Evolutionary conservation across 2,888 invertebrate genomes (phyloP), one percentile per base, ranked within the genome.

Genomic region (Gastrophysa polygoni): DNA sequence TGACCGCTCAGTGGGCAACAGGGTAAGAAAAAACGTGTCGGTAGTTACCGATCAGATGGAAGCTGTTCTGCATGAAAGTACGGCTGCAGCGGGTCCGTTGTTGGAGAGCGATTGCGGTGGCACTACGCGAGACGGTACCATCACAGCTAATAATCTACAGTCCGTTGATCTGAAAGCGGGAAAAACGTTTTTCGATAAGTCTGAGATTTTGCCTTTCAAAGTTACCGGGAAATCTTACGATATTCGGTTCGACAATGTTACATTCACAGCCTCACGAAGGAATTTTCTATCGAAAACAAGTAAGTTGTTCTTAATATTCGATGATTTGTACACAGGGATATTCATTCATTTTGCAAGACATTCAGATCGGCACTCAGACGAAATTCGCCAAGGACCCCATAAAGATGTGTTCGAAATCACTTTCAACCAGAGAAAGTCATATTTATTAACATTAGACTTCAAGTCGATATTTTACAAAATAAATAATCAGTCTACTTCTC

Each of bases 221-320:
- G 8, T 44, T 0, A 17, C 17, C 1, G 47, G 20, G n/a, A 51
- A 63, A 16, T 55, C 78, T 0, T 72, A 92, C 32, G 91, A 92
- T 75, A 87, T 93, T 66, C 85, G 87, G 68, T 93, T 93, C 79
- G 88, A 89, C 62, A 87, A 91, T 75, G 85, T 93, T 66, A 87
- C 86, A 0, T 91, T 89, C 75, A 89, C 86, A 0, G 92, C 92
- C 16, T 86, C 86, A 34, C 82, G 90, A 61, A 92, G 91, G 68
- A 91, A 59, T 16, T 32, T 73, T n/a, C 66, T 71, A 11, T 57
- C 49, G 7, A 66, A 63, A 50, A 59, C 57, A 49, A 61, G 68
- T 68, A 61, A 68, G 68, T 61, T n/a, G 32, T 5, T 32, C 11
- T 32, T 32, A 11, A n/a, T n/a, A n/a, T n/a, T n/a, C n/a, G n/a